Evolutionary conservation across 2,797 vertebrate species (phyloP), one percentile per base, ranked within the genome.

Genomic region (Ceyx erithaca): DNA sequence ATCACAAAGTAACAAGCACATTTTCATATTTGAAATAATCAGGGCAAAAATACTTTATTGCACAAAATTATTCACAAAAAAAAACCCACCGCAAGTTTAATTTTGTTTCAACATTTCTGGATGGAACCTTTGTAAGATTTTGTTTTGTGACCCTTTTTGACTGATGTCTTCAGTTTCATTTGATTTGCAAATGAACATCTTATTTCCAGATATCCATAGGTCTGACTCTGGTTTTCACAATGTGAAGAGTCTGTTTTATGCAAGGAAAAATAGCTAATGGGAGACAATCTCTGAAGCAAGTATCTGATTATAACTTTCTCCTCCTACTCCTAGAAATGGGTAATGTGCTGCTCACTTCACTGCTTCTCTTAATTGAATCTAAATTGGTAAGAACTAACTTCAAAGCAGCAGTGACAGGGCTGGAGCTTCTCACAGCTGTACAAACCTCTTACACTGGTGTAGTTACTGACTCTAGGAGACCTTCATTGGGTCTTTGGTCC

Each of bases 21-120:
- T 69, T 86, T 91, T 89, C 20, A 7, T 87, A 21, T 40, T 85
- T 66, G 9, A 88, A 84, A 67, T 84, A 11, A 55, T 79, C n/a
- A 10, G 10, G 21, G 12, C 22, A 80, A 78, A 61, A 63, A 5
- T 43, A 49, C 12, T 76, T 82, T 55, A 43, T 17, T 57, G 25
- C 7, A 33, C 3, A 10, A 43, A 68, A 17, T 46, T 1, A 37
- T 51, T 80, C 85, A 33, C 8, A 3, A 26, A 41, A 55, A 40
- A 28, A 7, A 49, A 6, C 10, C 16, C 1, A 25, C 10, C 14
- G 16, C 1, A 2, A 46, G 11, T 26, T 64, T 69, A 4, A 12
- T 67, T 79, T 78, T 59, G 4, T 79, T 87, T 66, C 26, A 41
- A 4, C 1, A 1, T 77, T 90, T 62, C 40, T 37, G 6, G 2